phyloP scores from a whole-genome alignment of 1,140 invertebrate genomes.

The Lepidurus couesii region DNA sequence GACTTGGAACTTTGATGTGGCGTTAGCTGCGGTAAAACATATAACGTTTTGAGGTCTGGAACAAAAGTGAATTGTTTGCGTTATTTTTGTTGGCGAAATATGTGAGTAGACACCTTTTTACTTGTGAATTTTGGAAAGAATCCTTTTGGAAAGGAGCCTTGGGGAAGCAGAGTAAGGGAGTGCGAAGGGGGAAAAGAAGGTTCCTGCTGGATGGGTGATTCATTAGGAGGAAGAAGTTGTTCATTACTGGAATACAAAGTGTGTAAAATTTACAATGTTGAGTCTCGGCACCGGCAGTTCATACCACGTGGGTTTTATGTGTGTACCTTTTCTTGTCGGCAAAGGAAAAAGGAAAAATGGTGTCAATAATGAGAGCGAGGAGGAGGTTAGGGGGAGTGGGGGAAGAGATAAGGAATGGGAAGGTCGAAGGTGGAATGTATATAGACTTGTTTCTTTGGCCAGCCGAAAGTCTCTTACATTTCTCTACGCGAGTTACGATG shows the following conservation, averaged over 20 bases:
- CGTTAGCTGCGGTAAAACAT: slow-evolving; percentile 4
- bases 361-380: slow-evolving; percentile 10
- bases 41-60: background rate
- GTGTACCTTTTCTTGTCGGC: slow-evolving; percentile 13
- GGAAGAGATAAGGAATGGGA: background rate
- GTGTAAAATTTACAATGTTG: background rate
- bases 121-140: too few species aligned
- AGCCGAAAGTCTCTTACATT: background rate
- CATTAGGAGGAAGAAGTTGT: background rate
- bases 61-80: background rate
- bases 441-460: background rate
- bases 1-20: background rate
- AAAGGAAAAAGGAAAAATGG: slow-evolving; percentile 14
- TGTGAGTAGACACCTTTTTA: too few species aligned
- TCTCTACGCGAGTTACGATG: background rate
- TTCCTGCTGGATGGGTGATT: background rate
- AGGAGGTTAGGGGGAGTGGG: background rate
- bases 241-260: background rate
- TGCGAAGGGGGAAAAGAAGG: background rate
- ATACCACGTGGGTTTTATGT: slow-evolving; percentile 18
- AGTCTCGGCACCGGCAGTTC: background rate
- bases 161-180: background rate
- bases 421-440: slow-evolving; percentile 17
- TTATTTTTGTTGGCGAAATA: too few species aligned
- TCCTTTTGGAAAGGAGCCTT: background rate